Evolutionary conservation across 2,113 vertebrate species (phyloP).

Genomic region (Neodon shergylaensis): DNA sequence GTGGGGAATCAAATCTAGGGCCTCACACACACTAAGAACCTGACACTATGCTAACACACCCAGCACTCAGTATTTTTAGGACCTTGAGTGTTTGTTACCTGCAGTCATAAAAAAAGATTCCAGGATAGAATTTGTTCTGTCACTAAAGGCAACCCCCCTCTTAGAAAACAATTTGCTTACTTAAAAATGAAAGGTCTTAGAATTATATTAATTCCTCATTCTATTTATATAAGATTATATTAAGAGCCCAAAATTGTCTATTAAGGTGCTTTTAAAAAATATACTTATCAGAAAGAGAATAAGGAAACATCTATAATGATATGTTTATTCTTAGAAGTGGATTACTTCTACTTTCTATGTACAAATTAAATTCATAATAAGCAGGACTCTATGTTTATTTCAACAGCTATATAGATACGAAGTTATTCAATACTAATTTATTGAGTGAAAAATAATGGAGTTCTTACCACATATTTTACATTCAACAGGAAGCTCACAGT

Average conservation of each 20-base stretch:
- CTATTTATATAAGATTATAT: slow-evolving; percentile 5
- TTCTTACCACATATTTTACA: slow-evolving; percentile 98
- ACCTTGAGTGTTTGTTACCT: neutral
- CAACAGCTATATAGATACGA: neutral
- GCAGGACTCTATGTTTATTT: slow-evolving; percentile 26
- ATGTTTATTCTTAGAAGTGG: neutral
- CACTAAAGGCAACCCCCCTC: neutral
- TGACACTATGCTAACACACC: neutral
- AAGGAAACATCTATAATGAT: slow-evolving; percentile 8
- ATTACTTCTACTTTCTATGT: neutral
- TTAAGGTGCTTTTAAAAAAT: neutral
- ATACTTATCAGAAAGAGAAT: slow-evolving; percentile 17
- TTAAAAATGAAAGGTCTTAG: slow-evolving; percentile 39
- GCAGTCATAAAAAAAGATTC: neutral
- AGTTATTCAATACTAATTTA: slow-evolving; percentile 32
- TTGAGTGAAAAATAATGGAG: neutral
- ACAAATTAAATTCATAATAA: slow-evolving; percentile 21
- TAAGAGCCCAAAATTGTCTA: neutral
- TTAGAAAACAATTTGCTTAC: neutral
- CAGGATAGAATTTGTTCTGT: neutral
- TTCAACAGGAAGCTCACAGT: slow-evolving; percentile 97
- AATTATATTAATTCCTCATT: neutral
- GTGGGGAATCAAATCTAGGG: neutral
- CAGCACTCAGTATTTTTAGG: neutral
- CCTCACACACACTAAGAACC: neutral